A percentile compares a stretch with the other conserved stretches of the same genome.
Conservation (phyloP, 2,797 vertebrate genomes). For the Enteromius anoplus region DNA sequence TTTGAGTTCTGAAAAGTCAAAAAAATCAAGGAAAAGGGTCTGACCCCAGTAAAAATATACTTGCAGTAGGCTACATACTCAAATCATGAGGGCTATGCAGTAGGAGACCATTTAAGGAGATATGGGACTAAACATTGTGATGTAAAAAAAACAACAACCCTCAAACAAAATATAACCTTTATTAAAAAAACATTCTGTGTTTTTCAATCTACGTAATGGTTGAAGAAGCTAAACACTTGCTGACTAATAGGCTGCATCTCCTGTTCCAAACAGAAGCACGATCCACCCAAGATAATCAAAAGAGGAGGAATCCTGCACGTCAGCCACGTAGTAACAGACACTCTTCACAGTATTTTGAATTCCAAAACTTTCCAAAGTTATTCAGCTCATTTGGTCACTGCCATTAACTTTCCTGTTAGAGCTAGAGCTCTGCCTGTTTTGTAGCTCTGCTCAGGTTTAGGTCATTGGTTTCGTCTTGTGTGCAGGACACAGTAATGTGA, state of each 20-base stretch:
- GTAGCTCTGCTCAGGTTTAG: not conserved
- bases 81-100: not conserved
- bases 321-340: not conserved
- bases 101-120: conserved; percentile 13
- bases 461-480: conserved; percentile 8
- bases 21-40: not conserved
- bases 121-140: not conserved
- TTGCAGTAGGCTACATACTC: not conserved
- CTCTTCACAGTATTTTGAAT: not conserved
- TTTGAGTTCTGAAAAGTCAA: not conserved
- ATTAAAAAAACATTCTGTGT: conserved; percentile 34
- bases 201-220: not conserved
- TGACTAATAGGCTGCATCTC: conserved; percentile 45
- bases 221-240: conserved; percentile 18
- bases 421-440: not conserved
- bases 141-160: not conserved
- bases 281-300: conserved; percentile 42
- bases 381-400: conserved; percentile 1
- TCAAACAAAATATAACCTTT: not conserved
- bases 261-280: conserved; percentile 29
- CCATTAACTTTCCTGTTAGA: not conserved
- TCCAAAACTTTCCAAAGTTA: not conserved
- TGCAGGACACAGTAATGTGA: conserved; percentile 12
- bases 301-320: conserved; percentile 30
- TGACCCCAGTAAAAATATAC: not conserved